Base-by-base conservation (phyloP, 2,113 vertebrate species). In the Triplophysa rosa region DNA sequence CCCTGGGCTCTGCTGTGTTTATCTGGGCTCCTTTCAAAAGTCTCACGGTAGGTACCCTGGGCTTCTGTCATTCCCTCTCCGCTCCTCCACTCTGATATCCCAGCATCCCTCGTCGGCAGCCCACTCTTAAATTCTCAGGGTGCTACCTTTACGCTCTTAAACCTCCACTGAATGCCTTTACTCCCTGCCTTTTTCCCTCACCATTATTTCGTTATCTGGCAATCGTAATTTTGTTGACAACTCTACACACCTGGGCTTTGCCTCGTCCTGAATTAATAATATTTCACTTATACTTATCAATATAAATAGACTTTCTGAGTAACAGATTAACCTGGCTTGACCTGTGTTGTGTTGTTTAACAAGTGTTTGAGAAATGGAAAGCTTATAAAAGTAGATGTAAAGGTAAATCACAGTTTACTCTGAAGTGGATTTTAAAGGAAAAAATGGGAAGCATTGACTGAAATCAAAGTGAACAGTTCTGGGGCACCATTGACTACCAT, bases 1-100 rank as follows among this genome's bases (percentile, higher is more conserved):
- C 87, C 83, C 81, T 65, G n/a, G 83, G 88, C 86, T 66, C 62
- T 84, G 68, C 82, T 87, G 83, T 88, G 88, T 90, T 92, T 92
- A 91, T 89, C 88, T 87, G 76, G 78, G 47, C 45, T n/a, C 56
- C 13, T 71, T 83, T 83, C 84, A 85, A 71, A 67, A 65, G 75
- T 71, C 85, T 82, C 83, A 61, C 62, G 75, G 65, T 82, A 77
- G 79, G 73, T 56, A 72, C 56, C 63, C 75, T 65, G 21, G 79
- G 45, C 54, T 52, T 65, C 29, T 45, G 52, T 79, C 56, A 47
- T 62, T 26, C 61, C 19, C 54, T 76, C 59, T 33, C 42, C 59
- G 23, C 54, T 13, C 56, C 64, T 65, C 24, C 61, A 71, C 62
- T 67, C 58, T 64, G 54, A 77, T 70, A 80, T 42, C 77, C 47